Evolutionary conservation across 64 coral and sea anemone species (phyloP), one percentile per base, ranked within the genome.

Genomic region (Dendrophyllia cribrosa): DNA sequence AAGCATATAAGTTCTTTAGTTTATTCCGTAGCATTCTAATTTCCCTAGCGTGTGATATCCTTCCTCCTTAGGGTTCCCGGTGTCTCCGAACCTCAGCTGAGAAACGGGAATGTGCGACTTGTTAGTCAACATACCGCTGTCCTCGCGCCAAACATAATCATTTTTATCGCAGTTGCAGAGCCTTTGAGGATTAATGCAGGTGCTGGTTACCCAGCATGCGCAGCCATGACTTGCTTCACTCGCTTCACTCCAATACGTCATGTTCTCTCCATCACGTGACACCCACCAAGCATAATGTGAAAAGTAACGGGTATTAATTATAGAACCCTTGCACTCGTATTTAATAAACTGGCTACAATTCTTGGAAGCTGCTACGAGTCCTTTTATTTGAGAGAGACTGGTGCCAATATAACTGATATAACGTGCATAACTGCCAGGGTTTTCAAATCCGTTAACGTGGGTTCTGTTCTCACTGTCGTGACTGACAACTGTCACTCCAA

Each of bases 401-500:
- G 5, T 8, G 6, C 51, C 75, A 7, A 13, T 68, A 43, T 89
- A 94, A 17, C 12, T 44, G 4, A 94, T 70, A 1, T 81, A 46
- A 24, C 92, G 77, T 15, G 3, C 13, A 69, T 83, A 83, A 24
- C 24, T 47, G 4, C 86, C 85, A 0, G 0, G 7, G 9, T 4
- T 3, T 6, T 83, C 68, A 55, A 56, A 83, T 17, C 77, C 58
- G 3, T 74, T 67, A 3, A 94, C 77, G 11, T 9, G 50, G 4
- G 70, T 77, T 85, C 50, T 94, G 0, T 13, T 11, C 52, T 88
- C 86, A 4, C 92, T 93, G 11, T 93, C n/a, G 64, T 93, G 92
- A 72, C 92, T 88, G 52, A 93, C 78, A 47, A 88, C 92, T 16
- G 92, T 93, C 68, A 93, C 83, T 26, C 91, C 91, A 66, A 78